Evolutionary conservation across 2,888 invertebrate species (phyloP).

Genomic region (Crocallis elinguaria): DNA sequence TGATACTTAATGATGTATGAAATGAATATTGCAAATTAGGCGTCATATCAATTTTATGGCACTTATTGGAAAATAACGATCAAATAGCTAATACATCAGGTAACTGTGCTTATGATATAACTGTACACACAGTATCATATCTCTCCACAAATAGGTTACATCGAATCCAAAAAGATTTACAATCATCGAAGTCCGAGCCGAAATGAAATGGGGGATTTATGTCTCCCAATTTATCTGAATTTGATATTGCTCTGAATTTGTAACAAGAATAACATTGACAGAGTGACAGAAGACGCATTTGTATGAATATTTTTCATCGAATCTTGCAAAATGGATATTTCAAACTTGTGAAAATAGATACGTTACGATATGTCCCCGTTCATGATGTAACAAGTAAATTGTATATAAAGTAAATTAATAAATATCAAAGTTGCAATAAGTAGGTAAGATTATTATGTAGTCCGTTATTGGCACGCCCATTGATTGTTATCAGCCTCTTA

Average conservation of each 20-base stretch:
- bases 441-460: too few species aligned
- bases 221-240: conserved; percentile 18
- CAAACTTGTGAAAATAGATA: background rate
- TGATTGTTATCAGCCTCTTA: too few species aligned
- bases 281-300: conserved; percentile 13
- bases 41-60: conserved; percentile 4
- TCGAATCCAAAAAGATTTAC: conserved; percentile 6
- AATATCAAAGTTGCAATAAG: too few species aligned
- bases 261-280: conserved; percentile 10
- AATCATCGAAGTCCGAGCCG: conserved; percentile 5
- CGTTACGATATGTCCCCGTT: too few species aligned
- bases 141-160: background rate
- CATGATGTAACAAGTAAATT: background rate
- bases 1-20: conserved; percentile 14
- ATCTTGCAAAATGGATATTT: conserved; percentile 1
- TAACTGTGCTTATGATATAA: background rate
- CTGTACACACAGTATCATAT: background rate
- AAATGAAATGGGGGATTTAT: conserved; percentile 20
- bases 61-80: conserved; percentile 10
- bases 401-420: background rate
- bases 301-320: conserved; percentile 21
- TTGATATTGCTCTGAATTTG: conserved; percentile 19
- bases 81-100: background rate
- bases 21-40: conserved; percentile 21
- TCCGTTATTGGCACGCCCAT: too few species aligned